Conservation (phyloP, 1,140 invertebrate genomes). For the Drosophila sulfurigaster region DNA sequence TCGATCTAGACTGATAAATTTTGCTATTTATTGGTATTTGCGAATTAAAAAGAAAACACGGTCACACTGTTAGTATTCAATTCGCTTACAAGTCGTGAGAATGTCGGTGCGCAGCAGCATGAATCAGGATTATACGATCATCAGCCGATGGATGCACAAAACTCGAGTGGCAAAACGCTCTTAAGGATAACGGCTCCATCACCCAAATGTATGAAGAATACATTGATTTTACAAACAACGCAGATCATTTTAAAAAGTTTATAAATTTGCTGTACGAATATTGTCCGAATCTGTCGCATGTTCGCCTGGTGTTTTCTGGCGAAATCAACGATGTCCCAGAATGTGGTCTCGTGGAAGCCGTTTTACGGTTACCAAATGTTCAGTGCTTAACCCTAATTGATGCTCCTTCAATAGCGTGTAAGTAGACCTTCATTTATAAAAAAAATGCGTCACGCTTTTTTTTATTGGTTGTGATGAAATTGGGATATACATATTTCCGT, state of each 20-base stretch:
- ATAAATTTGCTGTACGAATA: conserved; percentile 2
- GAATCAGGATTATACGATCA: conserved; percentile 11
- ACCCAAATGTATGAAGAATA: conserved; percentile 30
- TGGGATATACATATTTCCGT: no score
- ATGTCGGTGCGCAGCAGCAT: background rate
- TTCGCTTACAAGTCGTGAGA: background rate
- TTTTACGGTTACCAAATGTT: conserved; percentile 4
- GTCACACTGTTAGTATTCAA: no score
- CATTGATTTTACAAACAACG: conserved; percentile 19
- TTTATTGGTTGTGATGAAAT: no score
- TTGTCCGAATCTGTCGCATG: conserved; percentile 26
- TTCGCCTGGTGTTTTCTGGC: conserved; percentile 23
- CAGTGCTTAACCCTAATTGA: conserved; percentile 23
- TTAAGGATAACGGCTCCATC: background rate
- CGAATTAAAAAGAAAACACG: no score
- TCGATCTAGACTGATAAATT: no score
- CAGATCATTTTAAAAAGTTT: conserved; percentile 6
- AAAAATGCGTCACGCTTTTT: background rate
- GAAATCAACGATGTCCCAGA: conserved; percentile 6
- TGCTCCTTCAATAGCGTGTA: background rate
- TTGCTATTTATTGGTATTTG: no score
- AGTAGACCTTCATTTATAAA: conserved; percentile 4
- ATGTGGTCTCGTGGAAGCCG: background rate
- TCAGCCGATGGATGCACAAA: conserved; percentile 32
- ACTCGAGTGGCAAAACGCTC: conserved; percentile 17